phyloP scores from a whole-genome alignment of 2,888 invertebrate species.

The Phytoseiulus persimilis region DNA sequence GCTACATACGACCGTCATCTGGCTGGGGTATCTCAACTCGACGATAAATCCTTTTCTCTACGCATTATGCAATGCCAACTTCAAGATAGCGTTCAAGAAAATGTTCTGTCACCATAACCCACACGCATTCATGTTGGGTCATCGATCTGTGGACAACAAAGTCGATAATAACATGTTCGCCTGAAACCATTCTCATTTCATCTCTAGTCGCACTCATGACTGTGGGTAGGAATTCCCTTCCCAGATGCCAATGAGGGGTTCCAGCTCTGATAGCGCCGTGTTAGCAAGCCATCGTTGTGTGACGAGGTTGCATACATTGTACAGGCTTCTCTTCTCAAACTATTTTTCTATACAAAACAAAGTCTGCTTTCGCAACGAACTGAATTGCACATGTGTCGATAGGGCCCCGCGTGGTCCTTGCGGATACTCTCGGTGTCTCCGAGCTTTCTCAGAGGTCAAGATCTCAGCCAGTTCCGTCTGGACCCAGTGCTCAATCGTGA shows the following conservation, averaged over 20 bases:
- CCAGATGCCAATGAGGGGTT: no score
- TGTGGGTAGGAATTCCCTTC: background rate
- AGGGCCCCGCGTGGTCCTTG: background rate
- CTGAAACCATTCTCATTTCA: background rate
- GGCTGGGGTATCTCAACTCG: slow-evolving; percentile 55
- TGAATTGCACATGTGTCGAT: no score
- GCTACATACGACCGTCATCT: slow-evolving; percentile 52
- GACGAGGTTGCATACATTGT: background rate
- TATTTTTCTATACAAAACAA: background rate
- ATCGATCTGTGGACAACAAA: slow-evolving; percentile 31
- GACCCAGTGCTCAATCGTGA: background rate
- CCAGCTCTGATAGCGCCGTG: background rate
- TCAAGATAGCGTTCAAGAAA: slow-evolving; percentile 51
- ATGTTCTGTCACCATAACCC: slow-evolving; percentile 46
- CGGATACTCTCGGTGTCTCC: background rate
- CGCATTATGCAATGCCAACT: slow-evolving; percentile 54
- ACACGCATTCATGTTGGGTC: slow-evolving; percentile 24
- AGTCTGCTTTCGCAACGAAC: background rate
- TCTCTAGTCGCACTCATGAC: background rate
- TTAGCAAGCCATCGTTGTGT: background rate
- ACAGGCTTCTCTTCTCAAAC: background rate
- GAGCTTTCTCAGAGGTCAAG: background rate
- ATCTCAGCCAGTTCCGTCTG: background rate
- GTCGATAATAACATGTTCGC: slow-evolving; percentile 31
- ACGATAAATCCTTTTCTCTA: slow-evolving; percentile 55